These are phyloP conservation scores for Amphiprion ocellaris DNA, from an alignment of 2,113 vertebrate species.

Conservation along the genomic window DNA sequence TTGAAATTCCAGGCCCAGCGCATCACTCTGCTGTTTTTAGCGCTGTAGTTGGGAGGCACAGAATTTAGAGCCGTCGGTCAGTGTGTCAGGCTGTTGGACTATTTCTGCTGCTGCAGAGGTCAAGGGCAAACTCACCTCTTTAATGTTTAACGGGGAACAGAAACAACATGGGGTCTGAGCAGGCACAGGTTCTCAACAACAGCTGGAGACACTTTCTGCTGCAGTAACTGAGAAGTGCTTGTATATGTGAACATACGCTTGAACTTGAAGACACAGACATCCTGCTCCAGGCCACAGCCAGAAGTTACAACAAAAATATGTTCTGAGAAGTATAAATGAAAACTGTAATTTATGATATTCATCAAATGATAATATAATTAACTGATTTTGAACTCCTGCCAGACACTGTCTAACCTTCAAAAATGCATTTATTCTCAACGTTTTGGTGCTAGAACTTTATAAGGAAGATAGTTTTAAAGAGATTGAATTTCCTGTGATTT, in stretches of 20 bases:
- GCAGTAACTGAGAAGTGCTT: background rate
- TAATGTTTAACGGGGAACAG: conserved; percentile 45
- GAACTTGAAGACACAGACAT: background rate
- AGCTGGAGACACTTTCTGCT: conserved; percentile 16
- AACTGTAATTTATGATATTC: no score
- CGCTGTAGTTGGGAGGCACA: conserved; percentile 18
- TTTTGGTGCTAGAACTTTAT: no score
- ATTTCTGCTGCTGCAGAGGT: conserved; percentile 60
- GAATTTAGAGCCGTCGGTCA: conserved; percentile 65
- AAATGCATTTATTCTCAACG: no score
- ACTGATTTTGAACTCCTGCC: no score
- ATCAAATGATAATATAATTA: no score
- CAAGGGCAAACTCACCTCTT: conserved; percentile 50
- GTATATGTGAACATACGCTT: background rate
- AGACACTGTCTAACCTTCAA: no score
- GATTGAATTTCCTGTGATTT: no score
- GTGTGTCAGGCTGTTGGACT: conserved; percentile 57
- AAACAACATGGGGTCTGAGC: conserved; percentile 11
- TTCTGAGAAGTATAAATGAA: no score
- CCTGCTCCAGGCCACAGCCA: background rate
- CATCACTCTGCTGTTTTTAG: conserved; percentile 76
- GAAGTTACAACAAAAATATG: no score
- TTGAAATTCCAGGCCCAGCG: conserved; percentile 63
- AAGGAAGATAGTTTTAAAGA: no score
- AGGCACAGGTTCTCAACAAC: conserved; percentile 17